Evolutionary conservation across 2,113 vertebrate genomes (phyloP).

Genomic region (Archocentrus centrarchus): DNA sequence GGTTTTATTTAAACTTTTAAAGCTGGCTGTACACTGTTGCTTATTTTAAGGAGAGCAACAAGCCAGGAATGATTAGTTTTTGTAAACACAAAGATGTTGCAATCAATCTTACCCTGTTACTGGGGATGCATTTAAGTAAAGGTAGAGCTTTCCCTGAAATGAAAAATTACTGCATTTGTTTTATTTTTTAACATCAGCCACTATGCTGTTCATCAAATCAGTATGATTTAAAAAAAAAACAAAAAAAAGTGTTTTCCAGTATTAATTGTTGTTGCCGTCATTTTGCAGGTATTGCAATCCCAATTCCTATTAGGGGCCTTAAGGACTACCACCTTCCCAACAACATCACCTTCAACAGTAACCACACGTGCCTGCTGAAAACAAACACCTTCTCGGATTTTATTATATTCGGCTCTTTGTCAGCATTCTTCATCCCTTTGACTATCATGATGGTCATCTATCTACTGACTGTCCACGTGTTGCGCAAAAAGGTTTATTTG

Average conservation of each 20-base stretch:
- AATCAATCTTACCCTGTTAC: neutral
- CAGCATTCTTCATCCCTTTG: slow-evolving; percentile 94
- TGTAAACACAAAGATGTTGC: neutral
- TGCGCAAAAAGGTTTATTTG: slow-evolving; percentile 92
- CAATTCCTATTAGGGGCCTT: slow-evolving; percentile 92
- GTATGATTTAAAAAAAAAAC: neutral
- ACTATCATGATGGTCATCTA: slow-evolving; percentile 96
- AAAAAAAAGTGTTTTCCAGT: neutral
- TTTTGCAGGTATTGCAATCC: slow-evolving; percentile 92
- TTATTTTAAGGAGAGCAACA: neutral
- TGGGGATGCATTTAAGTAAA: neutral
- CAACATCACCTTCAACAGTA: slow-evolving; percentile 83
- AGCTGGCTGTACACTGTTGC: neutral
- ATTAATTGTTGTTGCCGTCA: slow-evolving; percentile 40
- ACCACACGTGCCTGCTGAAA: slow-evolving; percentile 87
- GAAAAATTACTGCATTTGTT: neutral
- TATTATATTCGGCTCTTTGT: slow-evolving; percentile 93
- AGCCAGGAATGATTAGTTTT: slow-evolving; percentile 1
- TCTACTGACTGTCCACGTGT: slow-evolving; percentile 90
- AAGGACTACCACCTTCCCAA: slow-evolving; percentile 72
- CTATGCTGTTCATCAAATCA: neutral
- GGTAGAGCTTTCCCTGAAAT: neutral
- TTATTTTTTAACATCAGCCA: neutral
- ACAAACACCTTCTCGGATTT: slow-evolving; percentile 88
- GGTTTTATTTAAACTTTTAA: neutral